Conservation (phyloP, 2,888 invertebrate genomes). For the Labia minor region DNA sequence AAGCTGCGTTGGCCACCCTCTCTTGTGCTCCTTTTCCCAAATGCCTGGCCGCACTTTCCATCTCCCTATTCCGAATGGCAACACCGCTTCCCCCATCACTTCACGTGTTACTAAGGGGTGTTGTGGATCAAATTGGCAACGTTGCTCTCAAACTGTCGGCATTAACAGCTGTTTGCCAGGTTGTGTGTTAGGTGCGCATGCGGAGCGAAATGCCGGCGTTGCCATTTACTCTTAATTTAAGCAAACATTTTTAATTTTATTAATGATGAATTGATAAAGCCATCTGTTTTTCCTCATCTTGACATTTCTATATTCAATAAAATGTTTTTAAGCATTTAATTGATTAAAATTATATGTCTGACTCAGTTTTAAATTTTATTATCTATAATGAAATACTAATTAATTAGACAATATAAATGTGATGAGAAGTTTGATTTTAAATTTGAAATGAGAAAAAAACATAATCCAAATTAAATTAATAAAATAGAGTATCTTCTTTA, state of each 20-base stretch:
- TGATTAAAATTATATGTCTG: no score
- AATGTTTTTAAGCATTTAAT: no score
- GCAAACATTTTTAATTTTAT: neutral
- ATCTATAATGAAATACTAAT: no score
- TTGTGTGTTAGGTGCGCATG: neutral
- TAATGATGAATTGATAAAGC: neutral
- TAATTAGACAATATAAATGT: no score
- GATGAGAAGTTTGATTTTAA: no score
- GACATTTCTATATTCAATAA: no score
- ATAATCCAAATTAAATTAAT: no score
- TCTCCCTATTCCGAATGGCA: neutral
- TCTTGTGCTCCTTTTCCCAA: neutral
- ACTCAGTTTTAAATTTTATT: no score
- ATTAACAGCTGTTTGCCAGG: slow-evolving; percentile 13
- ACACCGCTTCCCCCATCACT: neutral
- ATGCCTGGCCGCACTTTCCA: neutral
- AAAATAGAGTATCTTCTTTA: no score
- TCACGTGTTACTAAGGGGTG: slow-evolving; percentile 2
- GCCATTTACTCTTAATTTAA: neutral
- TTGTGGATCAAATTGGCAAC: neutral
- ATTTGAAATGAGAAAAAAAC: no score
- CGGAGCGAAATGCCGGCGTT: neutral
- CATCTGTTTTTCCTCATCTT: no score
- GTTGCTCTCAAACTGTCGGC: neutral
- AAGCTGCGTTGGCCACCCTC: neutral